phyloP scores from a whole-genome alignment of 1,140 invertebrate species.

The Nilaparvata lugens region DNA sequence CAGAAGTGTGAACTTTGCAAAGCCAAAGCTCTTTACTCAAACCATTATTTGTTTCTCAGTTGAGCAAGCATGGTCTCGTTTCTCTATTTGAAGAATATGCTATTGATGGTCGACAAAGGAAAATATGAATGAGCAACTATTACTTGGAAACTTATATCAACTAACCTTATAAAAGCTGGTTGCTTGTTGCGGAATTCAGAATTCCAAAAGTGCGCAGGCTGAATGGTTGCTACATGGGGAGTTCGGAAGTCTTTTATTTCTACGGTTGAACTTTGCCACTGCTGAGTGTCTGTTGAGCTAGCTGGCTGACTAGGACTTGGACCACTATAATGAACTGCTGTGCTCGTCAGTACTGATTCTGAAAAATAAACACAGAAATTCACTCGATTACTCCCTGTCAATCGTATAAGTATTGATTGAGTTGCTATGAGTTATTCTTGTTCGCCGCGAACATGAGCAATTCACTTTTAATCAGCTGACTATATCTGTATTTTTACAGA shows the following conservation, averaged over 20 bases:
- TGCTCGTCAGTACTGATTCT: conserved; percentile 59
- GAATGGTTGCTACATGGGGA: conserved; percentile 69
- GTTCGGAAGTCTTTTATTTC: conserved; percentile 73
- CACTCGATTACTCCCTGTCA: not conserved
- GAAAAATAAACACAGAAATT: conserved; percentile 24
- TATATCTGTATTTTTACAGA: no score
- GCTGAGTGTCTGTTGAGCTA: conserved; percentile 32
- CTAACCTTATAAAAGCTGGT: conserved; percentile 59
- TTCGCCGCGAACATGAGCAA: no score
- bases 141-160: no score
- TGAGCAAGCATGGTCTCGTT: no score
- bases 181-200: conserved; percentile 81
- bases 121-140: conserved; percentile 19
- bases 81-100: not conserved
- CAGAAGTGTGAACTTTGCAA: no score
- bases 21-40: no score
- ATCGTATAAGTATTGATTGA: not conserved
- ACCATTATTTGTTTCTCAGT: no score
- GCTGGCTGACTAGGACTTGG: conserved; percentile 31
- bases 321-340: conserved; percentile 50
- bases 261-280: conserved; percentile 49
- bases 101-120: not conserved
- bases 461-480: no score
- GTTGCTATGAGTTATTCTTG: not conserved
- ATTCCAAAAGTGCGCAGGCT: conserved; percentile 85